Evolutionary conservation across 2,113 vertebrate species (phyloP).

Genomic region (Nothocercus nigrocapillus): DNA sequence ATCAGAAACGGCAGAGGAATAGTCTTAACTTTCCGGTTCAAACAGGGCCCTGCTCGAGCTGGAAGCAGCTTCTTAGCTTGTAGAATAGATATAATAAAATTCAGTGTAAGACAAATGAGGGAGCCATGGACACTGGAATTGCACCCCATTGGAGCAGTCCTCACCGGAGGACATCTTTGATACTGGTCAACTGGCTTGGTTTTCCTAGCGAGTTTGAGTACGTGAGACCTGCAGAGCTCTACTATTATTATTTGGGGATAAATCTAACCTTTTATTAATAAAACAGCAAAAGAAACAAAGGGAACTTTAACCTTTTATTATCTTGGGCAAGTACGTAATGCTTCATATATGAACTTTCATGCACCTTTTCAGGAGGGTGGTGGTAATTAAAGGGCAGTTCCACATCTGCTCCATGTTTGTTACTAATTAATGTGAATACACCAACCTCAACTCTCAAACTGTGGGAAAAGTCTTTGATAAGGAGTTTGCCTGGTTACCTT

Average conservation of each 20-base stretch:
- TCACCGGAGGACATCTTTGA: background rate
- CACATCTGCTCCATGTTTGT: fast-evolving
- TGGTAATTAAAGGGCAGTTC: background rate
- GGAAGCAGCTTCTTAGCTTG: background rate
- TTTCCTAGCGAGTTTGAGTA: background rate
- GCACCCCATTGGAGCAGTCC: background rate
- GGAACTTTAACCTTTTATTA: background rate
- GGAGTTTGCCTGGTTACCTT: background rate
- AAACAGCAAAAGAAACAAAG: background rate
- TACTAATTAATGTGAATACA: background rate
- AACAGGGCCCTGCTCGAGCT: background rate
- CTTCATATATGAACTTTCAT: background rate
- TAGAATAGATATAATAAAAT: fast-evolving
- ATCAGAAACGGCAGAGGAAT: background rate
- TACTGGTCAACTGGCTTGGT: background rate
- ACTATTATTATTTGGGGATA: background rate
- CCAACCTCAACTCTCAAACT: background rate
- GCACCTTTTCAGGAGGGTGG: background rate
- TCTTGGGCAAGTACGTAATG: background rate
- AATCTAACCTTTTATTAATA: background rate
- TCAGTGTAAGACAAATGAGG: background rate
- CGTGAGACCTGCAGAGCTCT: background rate
- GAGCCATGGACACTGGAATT: background rate
- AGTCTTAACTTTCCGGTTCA: background rate
- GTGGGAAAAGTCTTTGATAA: background rate